Evolutionary conservation across 2,797 vertebrate genomes (phyloP).

Genomic region (Diplodus puntazzo): DNA sequence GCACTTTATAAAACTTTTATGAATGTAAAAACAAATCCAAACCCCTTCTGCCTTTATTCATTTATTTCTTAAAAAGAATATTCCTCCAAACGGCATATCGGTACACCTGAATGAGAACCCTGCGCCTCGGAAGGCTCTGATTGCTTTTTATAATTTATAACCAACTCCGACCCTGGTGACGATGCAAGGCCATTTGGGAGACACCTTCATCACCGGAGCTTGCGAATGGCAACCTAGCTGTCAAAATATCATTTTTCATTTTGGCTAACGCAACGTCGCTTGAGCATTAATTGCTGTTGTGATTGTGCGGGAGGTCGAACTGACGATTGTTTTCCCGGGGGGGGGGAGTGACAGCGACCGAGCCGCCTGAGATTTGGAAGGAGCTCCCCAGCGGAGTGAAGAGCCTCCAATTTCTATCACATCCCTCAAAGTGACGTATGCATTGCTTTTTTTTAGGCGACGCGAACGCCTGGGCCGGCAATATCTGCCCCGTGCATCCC

Average conservation of each 20-base stretch:
- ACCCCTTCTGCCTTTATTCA: not conserved
- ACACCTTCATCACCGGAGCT: not conserved
- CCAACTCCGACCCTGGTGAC: not conserved
- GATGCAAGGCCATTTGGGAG: conserved; percentile 17
- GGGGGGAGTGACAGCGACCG: conserved; percentile 27
- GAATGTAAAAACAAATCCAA: not conserved
- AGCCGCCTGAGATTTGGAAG: conserved; percentile 24
- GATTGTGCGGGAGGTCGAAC: conserved; percentile 51
- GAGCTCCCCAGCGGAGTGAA: conserved; percentile 3
- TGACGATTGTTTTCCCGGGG: conserved; percentile 32
- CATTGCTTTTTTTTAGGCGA: conserved; percentile 56
- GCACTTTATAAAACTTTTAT: not conserved
- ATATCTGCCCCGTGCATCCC: conserved; percentile 30
- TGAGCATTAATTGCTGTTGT: conserved; percentile 33
- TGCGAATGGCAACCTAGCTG: not conserved
- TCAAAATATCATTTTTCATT: conserved; percentile 28
- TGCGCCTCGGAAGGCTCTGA: conserved; percentile 3
- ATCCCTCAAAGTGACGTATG: conserved; percentile 53
- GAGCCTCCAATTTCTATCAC: conserved; percentile 23
- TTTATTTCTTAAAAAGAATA: not conserved
- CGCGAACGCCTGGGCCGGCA: conserved; percentile 49
- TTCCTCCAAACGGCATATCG: not conserved
- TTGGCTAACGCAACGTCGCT: conserved; percentile 14
- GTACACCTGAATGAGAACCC: not conserved
- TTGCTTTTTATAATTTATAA: conserved; percentile 9